These are phyloP conservation scores for Capreolus pygargus DNA, from an alignment of 2,113 vertebrate species.

Conservation along the genomic window DNA sequence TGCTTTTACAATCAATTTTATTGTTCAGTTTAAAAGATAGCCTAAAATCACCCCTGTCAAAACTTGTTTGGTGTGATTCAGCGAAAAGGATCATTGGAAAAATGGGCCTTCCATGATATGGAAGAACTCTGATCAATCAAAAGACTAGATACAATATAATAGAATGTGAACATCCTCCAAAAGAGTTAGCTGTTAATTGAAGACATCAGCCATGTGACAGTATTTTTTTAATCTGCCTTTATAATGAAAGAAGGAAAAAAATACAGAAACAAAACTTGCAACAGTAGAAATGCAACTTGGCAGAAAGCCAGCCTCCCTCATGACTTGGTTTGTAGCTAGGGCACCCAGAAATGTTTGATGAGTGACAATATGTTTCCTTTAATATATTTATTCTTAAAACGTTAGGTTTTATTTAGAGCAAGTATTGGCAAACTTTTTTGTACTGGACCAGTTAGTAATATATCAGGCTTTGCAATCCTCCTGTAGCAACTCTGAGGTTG, in stretches of 20 bases:
- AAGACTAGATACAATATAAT: background rate
- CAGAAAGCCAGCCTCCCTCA: background rate
- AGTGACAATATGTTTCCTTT: background rate
- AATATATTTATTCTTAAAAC: background rate
- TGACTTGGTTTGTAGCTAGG: background rate
- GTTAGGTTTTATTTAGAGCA: slow-evolving; percentile 41
- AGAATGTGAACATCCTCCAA: background rate
- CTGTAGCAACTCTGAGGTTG: background rate
- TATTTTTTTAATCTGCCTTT: slow-evolving; percentile 1
- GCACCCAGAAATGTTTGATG: background rate
- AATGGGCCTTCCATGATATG: background rate
- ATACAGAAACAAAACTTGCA: background rate
- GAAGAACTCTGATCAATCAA: background rate
- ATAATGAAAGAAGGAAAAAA: background rate
- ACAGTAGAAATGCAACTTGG: background rate
- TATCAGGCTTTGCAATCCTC: background rate
- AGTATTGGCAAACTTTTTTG: background rate
- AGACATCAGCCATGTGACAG: background rate
- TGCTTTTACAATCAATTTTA: slow-evolving; percentile 48
- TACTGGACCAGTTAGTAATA: background rate
- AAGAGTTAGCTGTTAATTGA: background rate
- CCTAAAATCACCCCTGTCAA: slow-evolving; percentile 25
- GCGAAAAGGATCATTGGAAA: background rate
- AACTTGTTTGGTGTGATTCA: slow-evolving; percentile 42
- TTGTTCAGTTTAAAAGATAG: slow-evolving; percentile 52